Evolutionary conservation across 2,113 vertebrate species (phyloP), one percentile per base, ranked within the genome.

Genomic region (Pipa parva): DNA sequence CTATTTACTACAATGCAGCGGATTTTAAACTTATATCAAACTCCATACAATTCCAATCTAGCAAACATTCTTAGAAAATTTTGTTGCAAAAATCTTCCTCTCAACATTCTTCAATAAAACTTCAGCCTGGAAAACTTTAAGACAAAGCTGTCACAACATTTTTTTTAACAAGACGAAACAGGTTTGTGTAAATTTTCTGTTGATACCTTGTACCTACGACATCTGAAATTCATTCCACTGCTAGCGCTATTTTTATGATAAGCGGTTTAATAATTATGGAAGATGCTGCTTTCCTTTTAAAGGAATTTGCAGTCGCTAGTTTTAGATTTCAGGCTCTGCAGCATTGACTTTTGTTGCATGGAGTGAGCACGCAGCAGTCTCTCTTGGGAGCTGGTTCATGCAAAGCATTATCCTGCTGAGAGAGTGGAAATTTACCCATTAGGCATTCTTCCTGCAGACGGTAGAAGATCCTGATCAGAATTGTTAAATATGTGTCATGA

Each of bases 361-460:
- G 84, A 88, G 88, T 84, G 90, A 84, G 85, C 87, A 85, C 84
- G 85, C 83, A 85, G 82, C 81, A 85, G 87, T 89, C 87, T 92
- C 92, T 90, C 91, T 84, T 83, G 89, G 88, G 93, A 94, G 85
- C 77, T 83, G 77, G 85, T 90, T 93, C 91, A 93, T 93, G 91
- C 91, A 93, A 93, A 93, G 91, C 87, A 85, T 86, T 88, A 81
- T 85, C 88, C 89, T 71, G 76, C 88, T 79, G 89, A 92, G 90
- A 91, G 89, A 92, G 87, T 91, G 88, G 90, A 94, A 94, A 93
- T 94, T 91, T 93, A 93, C 89, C 87, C 92, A 89, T 77, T 88
- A 89, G 87, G 87, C 85, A 84, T 85, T 86, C 88, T 88, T 90
- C 77, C 83, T 88, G 88, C 84, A 82, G 79, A 75, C 88, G 79